phyloP scores from a whole-genome alignment of 2,888 invertebrate species.

The Agrochola lota region DNA sequence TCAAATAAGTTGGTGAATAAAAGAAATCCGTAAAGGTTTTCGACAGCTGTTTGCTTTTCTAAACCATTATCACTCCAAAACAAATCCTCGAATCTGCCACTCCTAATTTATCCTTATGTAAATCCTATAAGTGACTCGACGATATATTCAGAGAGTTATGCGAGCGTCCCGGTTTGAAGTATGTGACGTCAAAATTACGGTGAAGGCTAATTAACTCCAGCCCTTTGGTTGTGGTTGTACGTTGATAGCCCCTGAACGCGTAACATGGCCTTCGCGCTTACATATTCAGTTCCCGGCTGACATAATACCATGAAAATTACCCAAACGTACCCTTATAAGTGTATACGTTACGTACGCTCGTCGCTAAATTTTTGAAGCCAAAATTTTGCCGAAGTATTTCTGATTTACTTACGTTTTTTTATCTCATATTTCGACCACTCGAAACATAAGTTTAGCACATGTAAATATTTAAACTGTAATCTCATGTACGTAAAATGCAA shows the following conservation, averaged over 20 bases:
- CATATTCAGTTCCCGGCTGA: constrained; percentile 56
- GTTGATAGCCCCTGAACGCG: constrained; percentile 60
- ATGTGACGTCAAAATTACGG: constrained; percentile 60
- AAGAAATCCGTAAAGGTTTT: not conserved
- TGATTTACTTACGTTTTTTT: not conserved
- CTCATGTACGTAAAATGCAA: constrained; percentile 52
- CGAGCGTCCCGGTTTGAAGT: constrained; percentile 43
- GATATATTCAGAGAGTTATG: constrained; percentile 48
- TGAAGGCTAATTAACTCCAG: constrained; percentile 64
- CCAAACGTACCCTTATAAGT: constrained; percentile 25
- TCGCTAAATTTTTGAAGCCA: constrained; percentile 23
- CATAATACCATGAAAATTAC: constrained; percentile 60
- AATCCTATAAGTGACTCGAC: constrained; percentile 41
- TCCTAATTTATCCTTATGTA: constrained; percentile 42
- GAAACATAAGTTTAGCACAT: constrained; percentile 22
- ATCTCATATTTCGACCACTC: constrained; percentile 22
- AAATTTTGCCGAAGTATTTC: not conserved
- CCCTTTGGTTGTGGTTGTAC: constrained; percentile 55
- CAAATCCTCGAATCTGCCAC: constrained; percentile 25
- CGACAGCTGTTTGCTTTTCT: constrained; percentile 3
- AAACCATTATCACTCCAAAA: constrained; percentile 9
- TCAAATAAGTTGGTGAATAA: not conserved
- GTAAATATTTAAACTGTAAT: constrained; percentile 58
- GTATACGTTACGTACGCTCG: not conserved
- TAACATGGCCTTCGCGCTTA: constrained; percentile 46